Evolutionary conservation across 1,140 invertebrate genomes (phyloP), one percentile per base, ranked within the genome.

Genomic region (Bombus haemorrhoidalis): DNA sequence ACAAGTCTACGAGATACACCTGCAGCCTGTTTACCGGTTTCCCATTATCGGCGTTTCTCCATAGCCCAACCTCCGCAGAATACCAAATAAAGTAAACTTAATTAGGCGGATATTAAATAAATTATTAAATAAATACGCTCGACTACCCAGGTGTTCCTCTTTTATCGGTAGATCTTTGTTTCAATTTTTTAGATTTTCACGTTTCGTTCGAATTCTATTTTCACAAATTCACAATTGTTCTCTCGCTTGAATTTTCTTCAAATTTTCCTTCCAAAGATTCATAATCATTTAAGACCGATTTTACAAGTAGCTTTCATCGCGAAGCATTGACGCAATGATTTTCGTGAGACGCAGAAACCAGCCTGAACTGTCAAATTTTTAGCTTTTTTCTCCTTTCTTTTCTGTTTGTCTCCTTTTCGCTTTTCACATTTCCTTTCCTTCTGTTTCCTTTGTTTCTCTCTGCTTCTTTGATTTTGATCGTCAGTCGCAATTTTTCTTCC

Each of bases 101-200:
- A 85, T 85, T 85, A 79, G 53, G 41, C 5, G 41, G 32, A 53
- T 57, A 85, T 85, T 85, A 85, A 85, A 85, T 85, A 73, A 85
- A 85, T 85, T 80, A 85, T 69, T 53, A 41, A 64, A 85, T 28
- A 80, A 80, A 80, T 39, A 39, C 28, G 6, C 2, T 28, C 22
- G 47, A n/a, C 13, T 41, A 25, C 3, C 37, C 75, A 25, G 2
- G 13, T 39, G 18, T 22, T 57, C 3, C 1, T 22, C 10, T 9
- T 4, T 8, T 6, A 12, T 32, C 32, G 25, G 5, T 8, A 25
- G 53, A 69, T 72, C 43, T 69, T 3, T 18, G 15, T 34, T 47
- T 28, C 2, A 3, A 9, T 32, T 66, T 34, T 34, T 18, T 8
- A 8, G 3, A 15, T 15, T 15, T 15, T n/a, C 13, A 13, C 32